Evolutionary conservation across 2,888 invertebrate genomes (phyloP).

Genomic region (Pandemis cinnamomeana): DNA sequence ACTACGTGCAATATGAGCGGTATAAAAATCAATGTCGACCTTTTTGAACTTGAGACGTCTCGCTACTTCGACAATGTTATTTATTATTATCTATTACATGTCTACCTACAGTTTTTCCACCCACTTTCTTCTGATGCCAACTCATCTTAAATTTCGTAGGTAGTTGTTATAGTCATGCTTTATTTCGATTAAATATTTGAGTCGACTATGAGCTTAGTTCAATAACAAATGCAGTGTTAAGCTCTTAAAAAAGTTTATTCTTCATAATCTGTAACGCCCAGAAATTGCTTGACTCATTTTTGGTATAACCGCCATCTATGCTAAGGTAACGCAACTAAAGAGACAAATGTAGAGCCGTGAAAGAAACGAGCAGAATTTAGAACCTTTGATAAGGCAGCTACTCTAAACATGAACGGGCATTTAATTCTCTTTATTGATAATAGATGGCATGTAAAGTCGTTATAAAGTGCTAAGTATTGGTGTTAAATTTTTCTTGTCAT

Average conservation of each 20-base stretch:
- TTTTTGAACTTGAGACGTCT: slow-evolving; percentile 8
- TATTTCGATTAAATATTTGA: not conserved
- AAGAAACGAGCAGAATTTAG: not conserved
- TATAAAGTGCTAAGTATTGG: not conserved
- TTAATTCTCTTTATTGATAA: not conserved
- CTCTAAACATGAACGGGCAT: not conserved
- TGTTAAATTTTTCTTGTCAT: too few relatives aligned
- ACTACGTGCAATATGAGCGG: not conserved
- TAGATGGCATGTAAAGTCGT: not conserved
- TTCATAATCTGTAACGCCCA: not conserved
- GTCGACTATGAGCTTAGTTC: not conserved
- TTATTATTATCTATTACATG: not conserved
- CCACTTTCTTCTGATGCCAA: not conserved
- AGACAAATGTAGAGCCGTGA: not conserved
- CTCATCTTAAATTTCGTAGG: not conserved
- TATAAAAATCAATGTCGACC: slow-evolving; percentile 5
- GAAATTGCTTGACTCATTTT: not conserved
- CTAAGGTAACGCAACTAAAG: not conserved
- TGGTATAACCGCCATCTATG: slow-evolving; percentile 7
- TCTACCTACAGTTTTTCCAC: not conserved
- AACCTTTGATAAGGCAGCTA: not conserved
- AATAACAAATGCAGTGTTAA: not conserved
- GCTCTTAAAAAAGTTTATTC: not conserved
- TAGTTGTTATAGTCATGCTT: not conserved
- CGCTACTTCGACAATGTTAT: not conserved